Evolutionary conservation across 2,888 invertebrate species (phyloP).

Genomic region (Dasypogon diadema): DNA sequence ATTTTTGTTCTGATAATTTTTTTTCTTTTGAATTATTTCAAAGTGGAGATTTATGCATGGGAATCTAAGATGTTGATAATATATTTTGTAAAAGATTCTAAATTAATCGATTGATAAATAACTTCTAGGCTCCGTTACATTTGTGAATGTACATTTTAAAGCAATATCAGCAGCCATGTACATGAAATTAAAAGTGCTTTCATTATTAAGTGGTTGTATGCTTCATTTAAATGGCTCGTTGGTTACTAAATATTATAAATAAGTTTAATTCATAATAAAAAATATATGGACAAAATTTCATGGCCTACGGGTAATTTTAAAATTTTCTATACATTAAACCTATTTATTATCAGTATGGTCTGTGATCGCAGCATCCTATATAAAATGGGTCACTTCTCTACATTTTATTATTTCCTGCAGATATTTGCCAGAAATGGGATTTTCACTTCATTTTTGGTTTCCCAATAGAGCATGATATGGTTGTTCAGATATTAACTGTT

Average conservation of each 20-base stretch:
- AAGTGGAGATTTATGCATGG: slow-evolving; percentile 8
- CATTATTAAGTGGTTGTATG: too few species aligned
- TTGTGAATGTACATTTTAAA: neutral
- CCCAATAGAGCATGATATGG: too few species aligned
- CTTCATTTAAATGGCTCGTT: too few species aligned
- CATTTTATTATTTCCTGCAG: too few species aligned
- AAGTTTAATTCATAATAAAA: too few species aligned
- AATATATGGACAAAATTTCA: neutral
- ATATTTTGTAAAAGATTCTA: neutral
- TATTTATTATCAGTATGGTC: too few species aligned
- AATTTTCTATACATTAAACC: neutral
- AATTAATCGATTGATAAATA: neutral
- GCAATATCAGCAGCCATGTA: neutral
- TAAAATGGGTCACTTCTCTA: too few species aligned
- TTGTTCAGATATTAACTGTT: too few species aligned
- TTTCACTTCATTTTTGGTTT: too few species aligned
- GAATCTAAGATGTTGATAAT: neutral
- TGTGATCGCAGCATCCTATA: too few species aligned
- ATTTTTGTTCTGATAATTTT: neutral
- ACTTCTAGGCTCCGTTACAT: neutral
- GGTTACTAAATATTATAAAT: too few species aligned
- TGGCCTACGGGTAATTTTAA: neutral
- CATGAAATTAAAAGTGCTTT: neutral
- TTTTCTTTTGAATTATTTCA: neutral
- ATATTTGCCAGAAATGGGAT: too few species aligned